phyloP scores from a whole-genome alignment of 2,888 invertebrate species.

The Ashinkailepas kermadecensis region DNA sequence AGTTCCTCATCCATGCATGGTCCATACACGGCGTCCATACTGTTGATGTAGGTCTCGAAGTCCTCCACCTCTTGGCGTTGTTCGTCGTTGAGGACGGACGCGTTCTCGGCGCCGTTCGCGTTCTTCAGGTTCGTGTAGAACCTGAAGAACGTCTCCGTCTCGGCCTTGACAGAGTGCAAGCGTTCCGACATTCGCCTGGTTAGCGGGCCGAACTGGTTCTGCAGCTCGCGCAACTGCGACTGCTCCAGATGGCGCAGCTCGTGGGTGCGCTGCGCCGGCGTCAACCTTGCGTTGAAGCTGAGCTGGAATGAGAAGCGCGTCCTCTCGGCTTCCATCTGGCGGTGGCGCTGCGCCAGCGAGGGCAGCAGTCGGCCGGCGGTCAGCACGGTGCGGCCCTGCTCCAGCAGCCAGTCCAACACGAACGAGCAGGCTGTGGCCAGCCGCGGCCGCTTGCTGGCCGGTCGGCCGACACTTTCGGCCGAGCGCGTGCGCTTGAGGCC shows the following conservation, averaged over 20 bases:
- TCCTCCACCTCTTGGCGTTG: neutral
- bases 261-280: constrained; percentile 12
- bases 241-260: constrained; percentile 31
- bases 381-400: neutral
- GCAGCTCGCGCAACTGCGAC: constrained; percentile 30
- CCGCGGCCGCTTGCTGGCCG: neutral
- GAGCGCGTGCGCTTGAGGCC: neutral
- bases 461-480: neutral
- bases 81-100: neutral
- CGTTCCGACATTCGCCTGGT: constrained; percentile 31
- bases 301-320: neutral
- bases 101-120: neutral
- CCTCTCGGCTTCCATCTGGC: neutral
- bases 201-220: constrained; percentile 28
- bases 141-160: constrained; percentile 26
- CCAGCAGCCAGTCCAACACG: constrained; percentile 1
- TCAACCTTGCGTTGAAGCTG: neutral
- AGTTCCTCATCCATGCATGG: neutral
- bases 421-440: neutral
- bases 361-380: neutral
- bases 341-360: neutral
- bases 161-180: constrained; percentile 30
- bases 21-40: neutral
- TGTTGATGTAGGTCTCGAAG: neutral
- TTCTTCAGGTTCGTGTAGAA: constrained; percentile 14